A percentile compares a stretch with the other conserved stretches of the same genome.
These are phyloP conservation scores for Ferrisia virgata DNA, from an alignment of 2,888 invertebrate genomes.

Conservation along the genomic window DNA sequence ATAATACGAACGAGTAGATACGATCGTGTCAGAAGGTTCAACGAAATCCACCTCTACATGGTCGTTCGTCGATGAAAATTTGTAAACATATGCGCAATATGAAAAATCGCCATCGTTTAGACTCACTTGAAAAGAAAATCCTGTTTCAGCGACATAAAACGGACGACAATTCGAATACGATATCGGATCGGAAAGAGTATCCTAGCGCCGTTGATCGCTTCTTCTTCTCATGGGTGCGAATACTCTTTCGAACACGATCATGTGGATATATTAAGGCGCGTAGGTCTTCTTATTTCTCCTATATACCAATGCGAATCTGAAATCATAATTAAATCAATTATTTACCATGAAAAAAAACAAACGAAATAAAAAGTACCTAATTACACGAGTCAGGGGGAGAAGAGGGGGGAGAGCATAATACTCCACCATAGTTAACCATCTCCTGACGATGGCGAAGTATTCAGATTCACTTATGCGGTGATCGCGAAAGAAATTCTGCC, in stretches of 20 bases:
- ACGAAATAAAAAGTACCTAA: not conserved
- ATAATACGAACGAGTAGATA: too few species aligned
- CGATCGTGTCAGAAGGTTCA: too few species aligned
- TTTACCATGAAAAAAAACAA: too few species aligned
- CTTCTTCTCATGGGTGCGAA: not conserved
- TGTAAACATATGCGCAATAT: not conserved
- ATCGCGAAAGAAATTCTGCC: too few species aligned
- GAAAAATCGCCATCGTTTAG: too few species aligned
- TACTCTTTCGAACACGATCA: not conserved
- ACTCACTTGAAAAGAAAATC: constrained; percentile 13
- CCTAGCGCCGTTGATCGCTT: not conserved
- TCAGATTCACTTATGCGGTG: too few species aligned
- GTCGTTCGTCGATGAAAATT: not conserved
- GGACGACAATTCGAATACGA: constrained; percentile 25
- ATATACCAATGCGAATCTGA: not conserved
- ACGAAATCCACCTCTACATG: too few species aligned
- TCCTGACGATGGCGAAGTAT: too few species aligned
- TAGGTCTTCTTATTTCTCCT: not conserved
- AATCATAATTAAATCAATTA: too few species aligned
- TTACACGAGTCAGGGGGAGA: too few species aligned
- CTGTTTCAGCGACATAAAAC: constrained; percentile 24
- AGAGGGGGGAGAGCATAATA: too few species aligned
- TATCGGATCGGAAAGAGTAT: not conserved
- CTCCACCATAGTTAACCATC: too few species aligned
- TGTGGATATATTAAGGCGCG: not conserved